Base-by-base conservation (phyloP, 2,113 vertebrate genomes). In the Aphelocoma coerulescens region DNA sequence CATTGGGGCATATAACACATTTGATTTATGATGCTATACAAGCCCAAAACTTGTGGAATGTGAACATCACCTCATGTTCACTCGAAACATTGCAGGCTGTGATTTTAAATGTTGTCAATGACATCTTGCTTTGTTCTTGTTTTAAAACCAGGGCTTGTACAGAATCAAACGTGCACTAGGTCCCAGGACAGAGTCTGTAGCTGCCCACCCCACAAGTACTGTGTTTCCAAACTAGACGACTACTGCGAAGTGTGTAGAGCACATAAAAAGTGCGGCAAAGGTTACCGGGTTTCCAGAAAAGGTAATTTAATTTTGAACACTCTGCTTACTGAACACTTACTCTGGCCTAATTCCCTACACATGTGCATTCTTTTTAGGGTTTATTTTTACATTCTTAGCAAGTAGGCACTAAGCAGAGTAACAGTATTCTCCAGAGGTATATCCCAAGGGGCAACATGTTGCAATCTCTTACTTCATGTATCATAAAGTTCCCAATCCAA, bases 141-240 rank as follows among this genome's bases (percentile, higher is more conserved):
- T 35, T 83, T 49, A 26, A 85, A 85, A 69, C 13, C 61, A 98
- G 98, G 93, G n/a, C 92, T 95, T 37, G 85, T 97, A 61, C 81
- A 98, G 85, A 84, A 30, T 33, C 96, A 94, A 26, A 78, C 90
- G 1, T 98, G 98, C 85, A 96, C 96, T 0, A 28, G 3, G 1
- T 46, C 92, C 15, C 96, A 96, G 89, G 94, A 98, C 93, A 97
- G 97, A 7, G 65, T 96, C 66, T 98, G 97, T 9, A 43, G 12
- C 89, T 98, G 98, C 95, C 75, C 54, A 81, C 61, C 91, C 4
- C 97, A 95, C 43, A 67, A 75, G n/a, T 98, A 84, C 54, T 98
- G 98, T 19, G 5, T 79, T 59, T 68, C 39, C 1, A 93, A 92
- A 59, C 4, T 9, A 5, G 39, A 35, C 0, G 28, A 68, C 11